Base-by-base conservation (phyloP, 2,113 vertebrate genomes). In the Mesitornis unicolor region DNA sequence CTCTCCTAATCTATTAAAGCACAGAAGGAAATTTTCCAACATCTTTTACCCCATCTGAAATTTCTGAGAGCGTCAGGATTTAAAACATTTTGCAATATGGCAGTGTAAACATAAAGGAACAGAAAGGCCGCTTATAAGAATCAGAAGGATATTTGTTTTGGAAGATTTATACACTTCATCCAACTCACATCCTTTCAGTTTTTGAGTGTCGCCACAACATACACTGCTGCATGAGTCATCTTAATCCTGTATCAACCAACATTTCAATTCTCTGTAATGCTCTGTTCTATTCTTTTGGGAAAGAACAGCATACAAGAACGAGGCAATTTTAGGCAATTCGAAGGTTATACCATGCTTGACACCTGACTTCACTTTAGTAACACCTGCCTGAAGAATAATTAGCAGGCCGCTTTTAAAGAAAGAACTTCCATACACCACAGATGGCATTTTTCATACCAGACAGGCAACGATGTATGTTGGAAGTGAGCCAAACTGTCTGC, bases 381-480 rank as follows among this genome's bases (percentile, higher is more conserved):
- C 98, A 98, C 98, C 97, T 98, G 98, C 94, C 83, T 87, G 86
- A 95, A 97, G 93, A 84, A 95, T 98, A 98, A 98, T 98, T 98
- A 98, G 95, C 95, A 92, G 81, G 31, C 95, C 68, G 87, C 96
- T 97, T 97, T 95, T 95, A 92, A 94, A 91, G 90, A 98, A 98
- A 96, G 90, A 92, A 95, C 96, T 98, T 98, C 96, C 97, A 97
- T 96, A 76, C 82, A 92, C 85, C 92, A 96, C 98, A 98, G 97
- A 98, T 98, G 97, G 96, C 93, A 96, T 98, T 97, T 97, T 97
- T 98, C 97, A 98, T 98, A 97, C 97, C 97, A 98, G 98, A 97
- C 97, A 98, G 96, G 97, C 95, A 98, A 95, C 53, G 68, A 96
- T 97, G 92, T 96, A 96, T 96, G 74, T 93, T 98, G 98, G 98